phyloP scores from a whole-genome alignment of 2,797 vertebrate species.

The Sebastes variabilis region DNA sequence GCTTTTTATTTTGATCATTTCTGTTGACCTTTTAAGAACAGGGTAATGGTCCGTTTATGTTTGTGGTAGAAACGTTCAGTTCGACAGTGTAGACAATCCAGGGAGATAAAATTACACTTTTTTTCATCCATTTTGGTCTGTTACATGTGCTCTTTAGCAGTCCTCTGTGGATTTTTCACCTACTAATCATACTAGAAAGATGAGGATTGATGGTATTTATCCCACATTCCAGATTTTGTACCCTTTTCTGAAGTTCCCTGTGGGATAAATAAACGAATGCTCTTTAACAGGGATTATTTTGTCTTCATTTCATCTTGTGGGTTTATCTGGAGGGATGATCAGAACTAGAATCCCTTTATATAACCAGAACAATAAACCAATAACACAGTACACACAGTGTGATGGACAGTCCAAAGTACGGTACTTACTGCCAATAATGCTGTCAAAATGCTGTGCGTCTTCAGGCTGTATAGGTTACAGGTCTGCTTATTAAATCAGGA shows the following conservation, averaged over 20 bases:
- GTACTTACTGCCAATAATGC: background rate
- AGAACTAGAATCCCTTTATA: background rate
- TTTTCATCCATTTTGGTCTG: slow-evolving; percentile 77
- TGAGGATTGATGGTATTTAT: slow-evolving; percentile 83
- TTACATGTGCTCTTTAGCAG: slow-evolving; percentile 62
- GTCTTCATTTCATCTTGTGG: background rate
- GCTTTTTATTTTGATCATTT: background rate
- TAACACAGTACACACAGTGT: background rate
- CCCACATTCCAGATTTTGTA: slow-evolving; percentile 88
- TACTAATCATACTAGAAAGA: slow-evolving; percentile 72
- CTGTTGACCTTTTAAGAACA: background rate
- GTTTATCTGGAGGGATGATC: background rate
- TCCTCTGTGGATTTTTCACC: slow-evolving; percentile 68
- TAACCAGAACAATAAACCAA: background rate
- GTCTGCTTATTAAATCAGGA: background rate
- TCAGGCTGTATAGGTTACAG: background rate
- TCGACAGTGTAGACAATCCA: slow-evolving; percentile 41
- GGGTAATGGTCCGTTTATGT: slow-evolving; percentile 25
- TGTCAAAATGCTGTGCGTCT: background rate
- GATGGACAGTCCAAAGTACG: background rate
- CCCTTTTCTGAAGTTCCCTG: slow-evolving; percentile 85
- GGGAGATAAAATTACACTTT: slow-evolving; percentile 25
- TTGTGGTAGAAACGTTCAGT: background rate
- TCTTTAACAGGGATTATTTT: slow-evolving; percentile 70
- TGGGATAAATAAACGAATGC: slow-evolving; percentile 86